Percentiles rank a stretch among this genome's conserved stretches.
Evolutionary conservation across 2,888 invertebrate genomes (phyloP).

Genomic region (Eustalomyia histrio): DNA sequence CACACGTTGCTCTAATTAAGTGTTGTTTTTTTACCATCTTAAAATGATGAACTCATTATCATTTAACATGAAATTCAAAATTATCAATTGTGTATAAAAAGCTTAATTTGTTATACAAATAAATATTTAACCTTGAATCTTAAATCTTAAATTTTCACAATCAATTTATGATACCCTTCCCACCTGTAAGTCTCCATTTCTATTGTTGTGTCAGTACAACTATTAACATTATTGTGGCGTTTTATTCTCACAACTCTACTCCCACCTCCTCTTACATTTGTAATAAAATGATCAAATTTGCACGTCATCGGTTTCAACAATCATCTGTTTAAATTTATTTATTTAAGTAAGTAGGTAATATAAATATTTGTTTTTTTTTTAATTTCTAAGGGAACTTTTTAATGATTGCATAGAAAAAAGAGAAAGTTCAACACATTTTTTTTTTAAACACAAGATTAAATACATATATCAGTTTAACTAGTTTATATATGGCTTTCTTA

Average conservation of each 20-base stretch:
- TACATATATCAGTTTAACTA: too few species aligned
- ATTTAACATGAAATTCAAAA: too few species aligned
- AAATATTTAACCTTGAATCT: not conserved
- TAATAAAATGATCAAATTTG: conserved; percentile 40
- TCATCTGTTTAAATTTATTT: not conserved
- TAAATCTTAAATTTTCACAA: not conserved
- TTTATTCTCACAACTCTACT: not conserved
- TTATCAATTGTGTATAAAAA: too few species aligned
- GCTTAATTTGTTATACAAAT: too few species aligned
- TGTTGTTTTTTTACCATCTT: too few species aligned
- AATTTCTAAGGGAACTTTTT: too few species aligned
- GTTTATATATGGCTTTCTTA: too few species aligned
- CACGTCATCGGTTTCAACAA: not conserved
- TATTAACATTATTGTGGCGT: not conserved
- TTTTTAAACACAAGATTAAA: too few species aligned
- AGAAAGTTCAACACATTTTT: too few species aligned
- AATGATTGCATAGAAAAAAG: too few species aligned
- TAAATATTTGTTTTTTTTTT: not conserved
- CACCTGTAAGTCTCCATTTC: not conserved
- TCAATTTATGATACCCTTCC: not conserved
- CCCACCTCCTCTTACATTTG: not conserved
- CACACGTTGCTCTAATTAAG: too few species aligned
- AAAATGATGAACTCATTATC: too few species aligned
- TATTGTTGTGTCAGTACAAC: not conserved
- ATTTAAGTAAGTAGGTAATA: not conserved